phyloP scores from a whole-genome alignment of 1,140 invertebrate genomes.

The Grapholita molesta region DNA sequence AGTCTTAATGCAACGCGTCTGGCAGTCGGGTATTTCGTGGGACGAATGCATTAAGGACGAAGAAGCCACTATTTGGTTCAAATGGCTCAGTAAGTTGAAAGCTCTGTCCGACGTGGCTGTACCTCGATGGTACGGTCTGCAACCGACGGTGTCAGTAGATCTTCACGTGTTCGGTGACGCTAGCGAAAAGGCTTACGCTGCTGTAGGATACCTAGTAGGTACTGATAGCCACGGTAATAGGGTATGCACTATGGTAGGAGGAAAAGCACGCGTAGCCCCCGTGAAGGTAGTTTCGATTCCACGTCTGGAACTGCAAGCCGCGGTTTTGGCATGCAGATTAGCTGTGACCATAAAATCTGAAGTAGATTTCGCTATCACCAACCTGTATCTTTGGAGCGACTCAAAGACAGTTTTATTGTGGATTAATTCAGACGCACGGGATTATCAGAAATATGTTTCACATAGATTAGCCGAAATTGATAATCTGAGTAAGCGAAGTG shows the following conservation, averaged over 20 bases:
- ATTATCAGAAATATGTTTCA: slow-evolving; percentile 41
- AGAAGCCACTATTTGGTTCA: background rate
- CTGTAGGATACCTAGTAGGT: background rate
- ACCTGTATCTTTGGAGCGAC: slow-evolving; percentile 8
- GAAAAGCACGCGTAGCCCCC: slow-evolving; percentile 32
- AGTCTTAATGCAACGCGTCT: slow-evolving; percentile 48
- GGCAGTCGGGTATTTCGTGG: slow-evolving; percentile 42
- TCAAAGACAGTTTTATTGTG: slow-evolving; percentile 21
- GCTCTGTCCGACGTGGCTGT: background rate
- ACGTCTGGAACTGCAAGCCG: slow-evolving; percentile 46
- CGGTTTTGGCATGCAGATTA: slow-evolving; percentile 31
- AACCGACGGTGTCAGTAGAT: slow-evolving; percentile 33
- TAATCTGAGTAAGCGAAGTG: slow-evolving; percentile 20
- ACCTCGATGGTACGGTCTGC: slow-evolving; percentile 3
- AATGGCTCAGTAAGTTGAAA: slow-evolving; percentile 7
- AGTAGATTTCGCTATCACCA: background rate
- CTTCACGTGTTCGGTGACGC: slow-evolving; percentile 21
- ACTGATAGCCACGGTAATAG: background rate
- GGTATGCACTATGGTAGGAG: background rate
- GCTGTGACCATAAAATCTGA: slow-evolving; percentile 23
- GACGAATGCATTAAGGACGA: slow-evolving; percentile 29
- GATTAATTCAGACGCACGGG: slow-evolving; percentile 18
- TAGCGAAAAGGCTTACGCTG: too few relatives aligned
- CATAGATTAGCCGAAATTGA: slow-evolving; percentile 40
- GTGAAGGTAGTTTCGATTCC: slow-evolving; percentile 39